A percentile compares a stretch with the other conserved stretches of the same genome.
These are phyloP conservation scores for Urophycis tenuis DNA, from an alignment of 2,797 vertebrate genomes.

Conservation along the genomic window DNA sequence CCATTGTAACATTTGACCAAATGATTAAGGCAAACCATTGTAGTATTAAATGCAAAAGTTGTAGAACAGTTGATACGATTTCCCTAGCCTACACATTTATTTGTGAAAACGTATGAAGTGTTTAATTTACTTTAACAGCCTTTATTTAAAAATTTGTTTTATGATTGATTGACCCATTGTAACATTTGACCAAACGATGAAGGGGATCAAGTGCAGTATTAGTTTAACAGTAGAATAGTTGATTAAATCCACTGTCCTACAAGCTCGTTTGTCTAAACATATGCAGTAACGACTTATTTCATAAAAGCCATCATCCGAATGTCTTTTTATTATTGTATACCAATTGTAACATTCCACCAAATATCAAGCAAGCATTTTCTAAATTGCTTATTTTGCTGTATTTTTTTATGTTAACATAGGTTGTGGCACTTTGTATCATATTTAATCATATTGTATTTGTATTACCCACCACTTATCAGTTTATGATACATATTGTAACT, in stretches of 20 bases:
- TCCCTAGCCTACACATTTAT: conserved; percentile 31
- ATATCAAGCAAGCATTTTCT: conserved; percentile 37
- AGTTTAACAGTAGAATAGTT: background rate
- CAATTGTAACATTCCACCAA: conserved; percentile 39
- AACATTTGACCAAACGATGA: conserved; percentile 35
- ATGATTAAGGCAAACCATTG: conserved; percentile 4
- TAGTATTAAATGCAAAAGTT: background rate
- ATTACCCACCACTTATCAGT: conserved; percentile 39
- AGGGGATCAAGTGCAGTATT: background rate
- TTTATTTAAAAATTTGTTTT: conserved; percentile 31
- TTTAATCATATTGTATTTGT: conserved; percentile 46
- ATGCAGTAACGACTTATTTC: conserved; percentile 8
- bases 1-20: conserved; percentile 40
- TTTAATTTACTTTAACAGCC: conserved; percentile 26
- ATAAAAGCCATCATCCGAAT: conserved; percentile 23
- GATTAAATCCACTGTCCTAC: background rate
- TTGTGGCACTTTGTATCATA: conserved; percentile 52
- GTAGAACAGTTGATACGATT: background rate
- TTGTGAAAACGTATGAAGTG: conserved; percentile 28
- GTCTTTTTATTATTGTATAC: conserved; percentile 39
- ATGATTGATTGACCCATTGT: conserved; percentile 34
- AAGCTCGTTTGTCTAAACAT: background rate
- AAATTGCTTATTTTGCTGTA: conserved; percentile 42
- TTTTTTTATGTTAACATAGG: conserved; percentile 50
- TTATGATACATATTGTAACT: conserved; percentile 78